These are phyloP conservation scores for Phaethornis superciliosus DNA, from an alignment of 2,113 vertebrate genomes.

Conservation along the genomic window DNA sequence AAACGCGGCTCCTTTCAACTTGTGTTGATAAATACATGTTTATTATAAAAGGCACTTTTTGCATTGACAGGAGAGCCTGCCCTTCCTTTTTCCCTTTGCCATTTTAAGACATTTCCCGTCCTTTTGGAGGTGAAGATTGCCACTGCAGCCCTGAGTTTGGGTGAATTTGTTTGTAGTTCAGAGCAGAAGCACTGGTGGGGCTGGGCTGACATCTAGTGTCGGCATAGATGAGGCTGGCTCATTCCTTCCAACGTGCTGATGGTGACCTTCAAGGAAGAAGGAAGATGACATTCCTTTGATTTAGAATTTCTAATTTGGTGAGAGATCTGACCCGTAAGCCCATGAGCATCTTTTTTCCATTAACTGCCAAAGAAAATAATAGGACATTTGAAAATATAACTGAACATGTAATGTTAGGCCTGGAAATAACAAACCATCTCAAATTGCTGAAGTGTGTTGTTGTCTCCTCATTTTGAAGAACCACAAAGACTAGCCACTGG, in stretches of 20 bases:
- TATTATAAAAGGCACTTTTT: not conserved
- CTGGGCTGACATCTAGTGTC: slow-evolving; percentile 73
- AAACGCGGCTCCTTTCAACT: not conserved
- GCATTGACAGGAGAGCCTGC: rapidly evolving
- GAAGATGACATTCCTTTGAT: not conserved
- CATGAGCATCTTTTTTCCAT: rapidly evolving
- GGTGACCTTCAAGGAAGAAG: not conserved
- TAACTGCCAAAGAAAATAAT: not conserved
- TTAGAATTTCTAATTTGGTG: not conserved
- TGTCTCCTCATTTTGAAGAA: not conserved
- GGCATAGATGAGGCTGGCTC: not conserved
- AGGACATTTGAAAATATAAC: not conserved
- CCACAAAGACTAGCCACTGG: not conserved
- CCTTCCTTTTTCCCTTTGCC: not conserved
- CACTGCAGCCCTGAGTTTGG: rapidly evolving
- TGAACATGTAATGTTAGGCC: not conserved
- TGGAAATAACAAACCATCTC: not conserved
- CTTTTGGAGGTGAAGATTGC: not conserved
- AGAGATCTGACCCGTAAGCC: not conserved
- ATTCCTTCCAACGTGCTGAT: rapidly evolving
- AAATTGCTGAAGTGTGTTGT: not conserved
- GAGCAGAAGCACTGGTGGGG: not conserved
- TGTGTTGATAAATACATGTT: not conserved
- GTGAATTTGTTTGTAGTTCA: not conserved
- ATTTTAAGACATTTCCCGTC: not conserved